These are phyloP conservation scores for Papilio demoleus DNA, from an alignment of 2,888 invertebrate species.

Conservation along the genomic window DNA sequence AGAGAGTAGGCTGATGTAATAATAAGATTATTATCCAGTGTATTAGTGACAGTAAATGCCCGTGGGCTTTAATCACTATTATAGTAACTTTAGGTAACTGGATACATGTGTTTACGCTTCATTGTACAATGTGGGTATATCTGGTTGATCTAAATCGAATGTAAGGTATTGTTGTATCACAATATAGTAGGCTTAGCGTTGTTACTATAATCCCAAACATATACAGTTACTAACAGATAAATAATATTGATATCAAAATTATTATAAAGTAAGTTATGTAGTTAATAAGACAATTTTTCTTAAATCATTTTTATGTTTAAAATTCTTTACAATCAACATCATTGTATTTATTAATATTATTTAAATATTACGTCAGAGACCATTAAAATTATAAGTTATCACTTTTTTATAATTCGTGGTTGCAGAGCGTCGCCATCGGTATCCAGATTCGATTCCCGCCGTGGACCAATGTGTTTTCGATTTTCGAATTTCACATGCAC, in stretches of 20 bases:
- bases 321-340: too few species aligned
- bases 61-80: constrained; percentile 26
- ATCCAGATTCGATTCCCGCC: too few species aligned
- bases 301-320: not conserved
- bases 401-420: too few species aligned
- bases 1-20: not conserved
- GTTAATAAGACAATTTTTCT: not conserved
- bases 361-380: too few species aligned
- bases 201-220: constrained; percentile 3
- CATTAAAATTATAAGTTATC: too few species aligned
- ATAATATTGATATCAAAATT: constrained; percentile 4
- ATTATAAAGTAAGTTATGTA: not conserved
- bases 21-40: not conserved
- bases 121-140: constrained; percentile 16
- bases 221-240: not conserved
- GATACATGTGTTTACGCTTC: constrained; percentile 26
- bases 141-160: constrained; percentile 29
- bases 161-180: constrained; percentile 31
- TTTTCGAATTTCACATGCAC: too few species aligned
- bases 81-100: constrained; percentile 15
- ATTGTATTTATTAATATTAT: too few species aligned
- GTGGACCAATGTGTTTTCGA: too few species aligned
- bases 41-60: constrained; percentile 2
- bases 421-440: too few species aligned
- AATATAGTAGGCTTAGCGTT: constrained; percentile 27